phyloP scores from a whole-genome alignment of 2,888 invertebrate genomes.

The Heteromyza rotundicornis region DNA sequence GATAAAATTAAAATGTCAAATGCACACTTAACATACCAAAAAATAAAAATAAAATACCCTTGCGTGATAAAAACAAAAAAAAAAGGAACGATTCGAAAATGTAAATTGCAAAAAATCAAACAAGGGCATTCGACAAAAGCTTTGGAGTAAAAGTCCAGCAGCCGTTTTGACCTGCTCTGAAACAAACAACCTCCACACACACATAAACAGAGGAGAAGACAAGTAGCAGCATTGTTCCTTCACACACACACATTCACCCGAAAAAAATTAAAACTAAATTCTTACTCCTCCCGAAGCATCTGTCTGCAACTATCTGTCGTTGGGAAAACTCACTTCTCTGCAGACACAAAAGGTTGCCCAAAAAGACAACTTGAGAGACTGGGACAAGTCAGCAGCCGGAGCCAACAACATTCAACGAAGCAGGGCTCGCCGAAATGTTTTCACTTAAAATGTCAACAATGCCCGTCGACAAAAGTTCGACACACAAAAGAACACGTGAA shows the following conservation, averaged over 20 bases:
- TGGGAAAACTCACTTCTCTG: not conserved
- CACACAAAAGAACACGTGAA: not conserved
- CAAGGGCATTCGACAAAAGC: conserved; percentile 17
- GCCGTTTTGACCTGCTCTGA: conserved; percentile 30
- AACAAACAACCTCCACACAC: not conserved
- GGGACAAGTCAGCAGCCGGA: too few species aligned
- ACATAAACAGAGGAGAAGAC: not conserved
- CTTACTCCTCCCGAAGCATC: not conserved
- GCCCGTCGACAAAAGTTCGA: conserved; percentile 10
- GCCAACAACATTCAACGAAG: conserved; percentile 14
- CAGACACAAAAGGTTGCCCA: not conserved
- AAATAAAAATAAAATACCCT: not conserved
- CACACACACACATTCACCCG: too few species aligned
- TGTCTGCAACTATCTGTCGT: conserved; percentile 8
- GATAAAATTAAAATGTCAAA: not conserved
- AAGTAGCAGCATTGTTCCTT: too few species aligned
- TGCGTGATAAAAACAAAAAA: conserved; percentile 28
- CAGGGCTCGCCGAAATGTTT: conserved; percentile 27
- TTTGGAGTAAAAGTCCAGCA: conserved; percentile 34
- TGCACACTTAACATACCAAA: conserved; percentile 1
- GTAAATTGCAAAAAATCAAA: conserved; percentile 46
- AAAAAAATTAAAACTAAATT: too few species aligned
- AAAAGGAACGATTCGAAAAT: not conserved
- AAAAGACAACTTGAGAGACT: too few species aligned
- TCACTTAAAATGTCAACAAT: conserved; percentile 37